These are phyloP conservation scores for Oopsacas minuta DNA, from an alignment of 37 sponge, comb jelly and placozoan genomes.

Conservation along the genomic window DNA sequence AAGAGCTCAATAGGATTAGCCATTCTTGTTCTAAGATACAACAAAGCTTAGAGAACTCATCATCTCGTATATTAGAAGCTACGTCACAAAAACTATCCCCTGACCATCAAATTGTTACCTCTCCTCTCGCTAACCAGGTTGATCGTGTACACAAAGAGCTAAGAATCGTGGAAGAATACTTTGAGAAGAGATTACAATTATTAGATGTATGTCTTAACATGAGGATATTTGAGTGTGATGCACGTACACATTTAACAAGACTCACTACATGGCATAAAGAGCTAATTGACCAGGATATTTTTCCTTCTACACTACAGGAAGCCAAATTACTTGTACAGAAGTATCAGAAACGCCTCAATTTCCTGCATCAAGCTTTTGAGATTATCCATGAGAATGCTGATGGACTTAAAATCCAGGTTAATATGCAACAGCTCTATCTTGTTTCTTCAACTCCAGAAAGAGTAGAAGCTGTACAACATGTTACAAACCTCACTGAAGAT, in stretches of 20 bases:
- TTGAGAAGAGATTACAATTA: neutral
- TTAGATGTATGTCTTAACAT: neutral
- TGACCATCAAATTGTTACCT: neutral
- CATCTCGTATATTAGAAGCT: neutral
- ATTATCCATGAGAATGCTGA: neutral
- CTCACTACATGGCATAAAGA: neutral
- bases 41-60: neutral
- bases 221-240: neutral
- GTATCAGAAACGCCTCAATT: neutral
- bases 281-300: neutral
- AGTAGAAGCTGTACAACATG: neutral
- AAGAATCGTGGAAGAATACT: neutral
- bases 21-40: neutral
- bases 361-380: constrained; percentile 7
- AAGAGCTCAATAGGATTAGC: neutral
- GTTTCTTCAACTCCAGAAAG: neutral
- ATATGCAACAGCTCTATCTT: neutral
- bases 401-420: neutral
- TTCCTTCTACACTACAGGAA: neutral
- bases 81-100: neutral
- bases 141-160: neutral
- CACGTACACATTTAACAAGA: neutral
- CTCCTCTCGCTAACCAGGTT: neutral
- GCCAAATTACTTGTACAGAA: neutral
- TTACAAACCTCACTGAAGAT: neutral